phyloP scores from a whole-genome alignment of 1,140 invertebrate species.

The Saxidomus purpurata region DNA sequence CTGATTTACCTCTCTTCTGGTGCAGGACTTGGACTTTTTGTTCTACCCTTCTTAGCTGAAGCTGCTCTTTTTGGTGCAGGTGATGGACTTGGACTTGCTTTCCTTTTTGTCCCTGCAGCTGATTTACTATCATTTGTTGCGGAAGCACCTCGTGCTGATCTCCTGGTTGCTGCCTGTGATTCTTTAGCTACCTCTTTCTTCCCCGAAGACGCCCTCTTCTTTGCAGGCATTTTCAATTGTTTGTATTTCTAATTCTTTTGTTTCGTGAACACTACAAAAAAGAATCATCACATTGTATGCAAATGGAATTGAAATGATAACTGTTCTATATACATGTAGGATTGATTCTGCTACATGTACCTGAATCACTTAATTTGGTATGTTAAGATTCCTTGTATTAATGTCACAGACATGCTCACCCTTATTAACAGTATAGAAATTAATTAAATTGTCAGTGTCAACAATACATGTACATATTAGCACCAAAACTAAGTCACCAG shows the following conservation, averaged over 20 bases:
- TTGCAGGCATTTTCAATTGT: constrained; percentile 16
- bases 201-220: background rate
- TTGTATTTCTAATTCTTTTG: background rate
- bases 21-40: constrained; percentile 46
- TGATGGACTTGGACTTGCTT: constrained; percentile 49
- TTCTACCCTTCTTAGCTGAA: constrained; percentile 57
- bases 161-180: background rate
- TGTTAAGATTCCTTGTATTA: no score
- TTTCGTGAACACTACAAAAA: background rate
- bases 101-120: constrained; percentile 16
- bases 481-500: no score
- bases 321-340: no score
- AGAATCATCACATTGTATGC: background rate
- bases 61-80: constrained; percentile 45
- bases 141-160: background rate
- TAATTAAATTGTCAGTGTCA: no score
- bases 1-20: constrained; percentile 40
- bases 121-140: background rate
- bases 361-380: no score
- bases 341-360: no score
- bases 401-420: no score
- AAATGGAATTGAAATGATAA: background rate
- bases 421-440: no score
- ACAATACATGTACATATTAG: no score
- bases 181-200: constrained; percentile 13